Base-by-base conservation (phyloP, 2,888 invertebrate genomes). In the Aporophyla nigra region DNA sequence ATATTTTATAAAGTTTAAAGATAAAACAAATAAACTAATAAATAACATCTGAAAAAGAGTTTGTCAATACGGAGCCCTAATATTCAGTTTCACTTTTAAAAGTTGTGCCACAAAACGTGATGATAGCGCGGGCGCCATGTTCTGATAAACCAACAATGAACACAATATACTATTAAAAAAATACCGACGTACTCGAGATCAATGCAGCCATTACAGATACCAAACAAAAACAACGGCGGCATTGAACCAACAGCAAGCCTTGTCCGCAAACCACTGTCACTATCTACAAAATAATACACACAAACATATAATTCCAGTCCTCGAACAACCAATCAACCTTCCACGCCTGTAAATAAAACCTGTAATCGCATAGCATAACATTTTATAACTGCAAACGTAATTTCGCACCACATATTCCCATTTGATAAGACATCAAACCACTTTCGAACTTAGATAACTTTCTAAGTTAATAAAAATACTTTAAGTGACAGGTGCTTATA, bases 381-480 rank as follows among this genome's bases (percentile, higher is more conserved):
- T 80, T 79, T 78, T 71, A 75, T 61, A 73, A 46, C 71, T 40
- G 70, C 71, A 78, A 72, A 84, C 59, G 40, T 65, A 71, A 67
- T 78, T 76, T 74, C 72, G 74, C 74, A 83, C 76, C 86, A 91
- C 90, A 90, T 83, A 91, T 86, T 86, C 84, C 83, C 75, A 87
- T 88, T 89, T 89, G 90, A 91, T 91, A 90, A 90, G 85, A 84
- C 75, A 86, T 74, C 77, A 82, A 86, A 88, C 89, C 86, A 89
- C 91, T 91, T 91, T 92, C 92, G 77, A 87, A 88, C 82, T 81
- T 83, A 87, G 88, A 83, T 87, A 78, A 86, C 91, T 91, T 91
- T 91, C 91, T 90, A 91, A 85, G 88, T 81, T 86, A 87, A 86
- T 90, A 89, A 90, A 90, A 89, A 89, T 85, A 85, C 76, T 83